Evolutionary conservation across 1,140 invertebrate species (phyloP).

Genomic region (Penaeus japonicus): DNA sequence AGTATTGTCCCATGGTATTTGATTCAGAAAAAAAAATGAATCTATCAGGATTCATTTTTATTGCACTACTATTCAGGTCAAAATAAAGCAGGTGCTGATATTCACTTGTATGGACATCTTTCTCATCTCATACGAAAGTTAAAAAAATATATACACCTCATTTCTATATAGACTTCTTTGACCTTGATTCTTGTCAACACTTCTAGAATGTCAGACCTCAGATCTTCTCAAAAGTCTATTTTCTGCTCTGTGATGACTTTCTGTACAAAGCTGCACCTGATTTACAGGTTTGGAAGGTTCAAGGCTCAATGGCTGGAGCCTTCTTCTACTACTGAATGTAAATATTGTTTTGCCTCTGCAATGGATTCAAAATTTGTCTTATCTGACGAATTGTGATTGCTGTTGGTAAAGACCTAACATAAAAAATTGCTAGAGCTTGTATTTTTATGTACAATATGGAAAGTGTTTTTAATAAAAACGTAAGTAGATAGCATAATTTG

Average conservation of each 20-base stretch:
- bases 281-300: background rate
- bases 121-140: too few species aligned
- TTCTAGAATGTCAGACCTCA: background rate
- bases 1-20: too few species aligned
- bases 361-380: slow-evolving; percentile 30
- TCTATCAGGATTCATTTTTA: too few species aligned
- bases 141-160: too few species aligned
- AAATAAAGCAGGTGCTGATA: background rate
- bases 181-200: background rate
- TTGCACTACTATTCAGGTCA: background rate
- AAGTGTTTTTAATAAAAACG: slow-evolving; percentile 48
- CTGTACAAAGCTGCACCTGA: slow-evolving; percentile 16
- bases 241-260: background rate
- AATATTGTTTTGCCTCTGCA: slow-evolving; percentile 40
- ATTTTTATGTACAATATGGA: slow-evolving; percentile 51
- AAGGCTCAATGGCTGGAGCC: background rate
- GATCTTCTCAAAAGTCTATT: background rate
- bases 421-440: slow-evolving; percentile 45
- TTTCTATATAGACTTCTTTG: background rate
- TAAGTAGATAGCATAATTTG: slow-evolving; percentile 9
- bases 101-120: background rate
- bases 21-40: too few species aligned
- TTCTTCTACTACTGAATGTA: slow-evolving; percentile 32
- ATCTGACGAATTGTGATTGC: slow-evolving; percentile 38
- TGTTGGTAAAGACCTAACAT: slow-evolving; percentile 32